A percentile compares a stretch with the other conserved stretches of the same genome.
Evolutionary conservation across 2,888 invertebrate species (phyloP).

Genomic region (Carterocephalus palaemon): DNA sequence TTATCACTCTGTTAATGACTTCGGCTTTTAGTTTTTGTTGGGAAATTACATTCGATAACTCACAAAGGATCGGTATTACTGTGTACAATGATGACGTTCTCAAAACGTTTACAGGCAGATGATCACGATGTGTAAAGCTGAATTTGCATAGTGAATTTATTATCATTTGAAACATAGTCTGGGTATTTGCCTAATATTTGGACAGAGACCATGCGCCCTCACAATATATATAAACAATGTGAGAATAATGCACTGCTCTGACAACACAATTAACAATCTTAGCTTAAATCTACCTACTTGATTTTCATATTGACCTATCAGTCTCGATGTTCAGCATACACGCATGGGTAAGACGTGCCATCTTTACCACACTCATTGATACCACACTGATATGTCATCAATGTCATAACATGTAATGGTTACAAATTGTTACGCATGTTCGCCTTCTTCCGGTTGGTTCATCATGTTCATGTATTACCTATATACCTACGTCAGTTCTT

Average conservation of each 20-base stretch:
- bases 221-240: conserved; percentile 1
- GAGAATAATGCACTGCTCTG: conserved; percentile 10
- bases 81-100: not conserved
- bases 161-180: conserved; percentile 9
- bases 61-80: not conserved
- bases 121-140: conserved; percentile 12
- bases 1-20: not conserved
- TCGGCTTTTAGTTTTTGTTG: too few relatives aligned
- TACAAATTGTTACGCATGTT: too few relatives aligned
- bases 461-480: too few relatives aligned
- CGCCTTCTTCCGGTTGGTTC: too few relatives aligned
- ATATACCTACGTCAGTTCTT: too few relatives aligned
- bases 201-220: conserved; percentile 6
- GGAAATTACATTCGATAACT: not conserved
- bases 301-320: conserved; percentile 10
- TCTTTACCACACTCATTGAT: too few relatives aligned
- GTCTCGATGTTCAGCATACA: conserved; percentile 7
- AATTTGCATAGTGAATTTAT: conserved; percentile 12
- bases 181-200: conserved; percentile 13
- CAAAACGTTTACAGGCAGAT: conserved; percentile 1
- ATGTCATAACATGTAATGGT: too few relatives aligned
- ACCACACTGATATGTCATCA: too few relatives aligned
- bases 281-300: conserved; percentile 13
- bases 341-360: conserved; percentile 21
- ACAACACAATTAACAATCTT: conserved; percentile 21